Evolutionary conservation across 2,797 vertebrate species (phyloP), one percentile per base, ranked within the genome.

Genomic region (Halcyon badia): DNA sequence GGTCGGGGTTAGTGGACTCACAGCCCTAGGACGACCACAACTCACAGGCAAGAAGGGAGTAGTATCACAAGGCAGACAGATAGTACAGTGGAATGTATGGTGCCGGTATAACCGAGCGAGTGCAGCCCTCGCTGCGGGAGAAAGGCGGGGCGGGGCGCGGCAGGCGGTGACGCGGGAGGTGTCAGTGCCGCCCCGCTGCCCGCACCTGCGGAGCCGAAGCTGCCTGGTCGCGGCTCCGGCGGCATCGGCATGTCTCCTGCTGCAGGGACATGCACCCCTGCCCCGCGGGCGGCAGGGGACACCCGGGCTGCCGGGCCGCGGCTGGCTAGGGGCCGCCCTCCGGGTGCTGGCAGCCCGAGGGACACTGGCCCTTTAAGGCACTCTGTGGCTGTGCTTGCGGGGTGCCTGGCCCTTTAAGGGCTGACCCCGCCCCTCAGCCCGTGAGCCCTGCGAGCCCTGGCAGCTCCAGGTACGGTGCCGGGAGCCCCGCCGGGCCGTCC

Each of bases 371-470:
- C 87, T 90, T 94, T 71, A 51, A 85, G 75, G 28, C 70, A 7
- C n/a, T 2, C 1, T 1, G 52, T 14, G 28, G 62, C 6, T 22
- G 20, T 37, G 49, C 61, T 33, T 19, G 28, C 28, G 26, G 41
- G 26, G 24, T 5, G 52, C 82, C 75, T 68, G 94, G 39, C 26
- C 58, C 95, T 95, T 96, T 97, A 94, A 96, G 85, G 2, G 25
- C 31, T 54, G 83, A 64, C 88, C 48, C 91, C 86, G 76, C 95
- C 95, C 78, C 42, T 14, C 7, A 1, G 28, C 24, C 62, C 19
- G 64, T 65, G 30, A 70, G 33, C 24, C 31, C 8, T 8, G 78
- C 9, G 39, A 17, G 70, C 20, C n/a, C 37, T 21, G 52, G 73
- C 52, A 39, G 89, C 15, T 7, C 8, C 61, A 85, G 88, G 95